phyloP scores from a whole-genome alignment of 2,113 vertebrate genomes.

The Gambusia holbrooki region DNA sequence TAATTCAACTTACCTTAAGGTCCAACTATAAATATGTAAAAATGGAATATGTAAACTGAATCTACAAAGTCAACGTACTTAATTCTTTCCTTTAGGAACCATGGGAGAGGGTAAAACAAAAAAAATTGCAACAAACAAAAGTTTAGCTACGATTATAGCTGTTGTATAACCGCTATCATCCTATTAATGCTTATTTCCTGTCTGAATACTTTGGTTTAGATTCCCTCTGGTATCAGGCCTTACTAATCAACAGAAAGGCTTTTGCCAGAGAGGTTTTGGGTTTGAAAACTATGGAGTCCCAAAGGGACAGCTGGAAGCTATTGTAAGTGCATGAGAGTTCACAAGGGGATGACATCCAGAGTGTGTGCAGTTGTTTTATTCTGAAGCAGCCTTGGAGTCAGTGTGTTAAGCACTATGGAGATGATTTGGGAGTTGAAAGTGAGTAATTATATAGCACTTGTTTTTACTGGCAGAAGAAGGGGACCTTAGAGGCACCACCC shows the following conservation, averaged over 20 bases:
- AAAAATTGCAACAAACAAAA: no score
- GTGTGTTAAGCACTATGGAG: conserved; percentile 48
- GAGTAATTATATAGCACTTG: conserved; percentile 66
- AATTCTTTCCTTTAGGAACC: no score
- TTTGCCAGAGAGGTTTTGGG: conserved; percentile 62
- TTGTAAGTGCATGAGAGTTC: conserved; percentile 53
- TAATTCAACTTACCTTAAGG: neutral
- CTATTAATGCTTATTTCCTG: no score
- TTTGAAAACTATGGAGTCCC: conserved; percentile 63
- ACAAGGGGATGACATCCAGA: conserved; percentile 40
- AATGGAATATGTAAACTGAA: neutral
- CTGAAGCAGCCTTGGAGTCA: conserved; percentile 72
- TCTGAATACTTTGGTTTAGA: conserved; percentile 26
- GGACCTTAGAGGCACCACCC: conserved; percentile 66
- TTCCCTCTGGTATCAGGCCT: conserved; percentile 63
- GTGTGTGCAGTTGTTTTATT: conserved; percentile 75
- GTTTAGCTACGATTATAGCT: no score
- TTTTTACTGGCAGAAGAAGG: conserved; percentile 73
- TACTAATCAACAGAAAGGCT: conserved; percentile 62
- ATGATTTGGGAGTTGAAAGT: conserved; percentile 46
- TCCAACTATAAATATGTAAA: neutral
- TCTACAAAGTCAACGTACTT: no score
- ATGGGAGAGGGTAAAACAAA: no score
- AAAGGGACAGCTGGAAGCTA: conserved; percentile 73
- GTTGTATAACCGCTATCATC: no score